Percentiles rank a stretch among this genome's conserved stretches.
phyloP scores from a whole-genome alignment of 2,113 vertebrate species.

The Tinamus guttatus region DNA sequence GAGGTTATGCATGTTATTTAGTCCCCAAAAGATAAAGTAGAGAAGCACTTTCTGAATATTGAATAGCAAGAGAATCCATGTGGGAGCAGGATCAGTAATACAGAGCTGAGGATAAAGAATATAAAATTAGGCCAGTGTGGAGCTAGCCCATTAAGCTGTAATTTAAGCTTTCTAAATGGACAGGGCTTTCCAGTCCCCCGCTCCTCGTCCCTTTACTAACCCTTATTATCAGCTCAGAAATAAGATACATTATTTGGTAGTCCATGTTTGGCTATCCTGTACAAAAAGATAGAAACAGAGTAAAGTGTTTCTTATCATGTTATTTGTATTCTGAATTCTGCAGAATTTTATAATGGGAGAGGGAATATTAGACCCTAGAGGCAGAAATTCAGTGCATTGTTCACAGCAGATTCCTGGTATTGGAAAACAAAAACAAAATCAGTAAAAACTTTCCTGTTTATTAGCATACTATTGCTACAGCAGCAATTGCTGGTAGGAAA shows the following conservation, averaged over 20 bases:
- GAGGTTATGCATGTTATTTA: not conserved
- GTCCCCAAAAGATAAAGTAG: not conserved
- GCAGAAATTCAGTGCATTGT: not conserved
- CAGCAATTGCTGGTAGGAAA: not conserved
- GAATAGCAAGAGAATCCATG: not conserved
- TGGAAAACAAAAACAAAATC: not conserved
- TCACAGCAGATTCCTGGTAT: not conserved
- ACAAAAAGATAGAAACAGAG: not conserved
- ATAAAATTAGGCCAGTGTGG: constrained; percentile 17
- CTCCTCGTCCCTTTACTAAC: not conserved
- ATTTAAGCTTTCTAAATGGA: constrained; percentile 31
- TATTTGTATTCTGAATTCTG: constrained; percentile 3
- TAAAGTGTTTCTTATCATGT: not conserved
- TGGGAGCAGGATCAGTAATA: constrained; percentile 6
- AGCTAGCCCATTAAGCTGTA: constrained; percentile 24
- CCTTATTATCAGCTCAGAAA: not conserved
- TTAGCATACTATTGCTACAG: not conserved
- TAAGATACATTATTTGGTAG: not conserved
- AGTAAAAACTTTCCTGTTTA: not conserved
- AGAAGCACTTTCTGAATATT: constrained; percentile 10
- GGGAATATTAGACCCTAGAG: not conserved
- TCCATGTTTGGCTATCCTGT: not conserved
- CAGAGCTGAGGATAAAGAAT: not conserved
- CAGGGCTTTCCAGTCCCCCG: not conserved
- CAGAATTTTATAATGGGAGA: not conserved